These are phyloP conservation scores for Coregonus ussuriensis DNA, from an alignment of 2,797 vertebrate species.

Conservation along the genomic window DNA sequence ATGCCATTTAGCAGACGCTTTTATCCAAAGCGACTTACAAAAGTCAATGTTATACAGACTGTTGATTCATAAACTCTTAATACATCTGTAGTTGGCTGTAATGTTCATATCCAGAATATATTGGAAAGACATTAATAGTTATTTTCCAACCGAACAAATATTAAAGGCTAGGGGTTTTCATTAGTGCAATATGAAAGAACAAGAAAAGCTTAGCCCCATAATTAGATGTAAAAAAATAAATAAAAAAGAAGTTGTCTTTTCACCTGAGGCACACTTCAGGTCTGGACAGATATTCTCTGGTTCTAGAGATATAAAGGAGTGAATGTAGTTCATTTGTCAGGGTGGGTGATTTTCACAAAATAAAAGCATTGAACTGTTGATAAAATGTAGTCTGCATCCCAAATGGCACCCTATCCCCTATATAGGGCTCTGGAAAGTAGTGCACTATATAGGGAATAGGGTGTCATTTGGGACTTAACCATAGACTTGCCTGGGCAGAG, in stretches of 20 bases:
- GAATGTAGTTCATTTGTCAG: background rate
- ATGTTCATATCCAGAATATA: background rate
- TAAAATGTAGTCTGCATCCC: background rate
- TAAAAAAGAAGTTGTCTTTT: background rate
- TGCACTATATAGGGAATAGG: background rate
- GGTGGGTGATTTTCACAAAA: background rate
- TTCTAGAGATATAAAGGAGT: conserved; percentile 28
- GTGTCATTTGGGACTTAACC: background rate
- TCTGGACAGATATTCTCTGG: conserved; percentile 46
- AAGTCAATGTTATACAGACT: background rate
- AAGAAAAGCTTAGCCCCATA: background rate
- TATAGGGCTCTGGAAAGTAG: background rate
- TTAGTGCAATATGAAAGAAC: background rate
- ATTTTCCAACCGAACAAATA: background rate
- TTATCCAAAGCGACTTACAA: no score
- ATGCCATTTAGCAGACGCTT: no score
- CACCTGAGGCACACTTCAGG: conserved; percentile 38
- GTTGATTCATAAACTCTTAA: no score
- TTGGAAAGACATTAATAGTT: background rate
- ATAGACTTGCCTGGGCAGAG: conserved; percentile 46
- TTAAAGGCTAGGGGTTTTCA: background rate
- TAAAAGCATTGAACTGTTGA: background rate
- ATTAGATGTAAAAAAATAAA: background rate
- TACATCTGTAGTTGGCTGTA: background rate
- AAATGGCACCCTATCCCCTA: background rate